phyloP scores from a whole-genome alignment of 2,888 invertebrate genomes.

The Chrysolina haemoptera region DNA sequence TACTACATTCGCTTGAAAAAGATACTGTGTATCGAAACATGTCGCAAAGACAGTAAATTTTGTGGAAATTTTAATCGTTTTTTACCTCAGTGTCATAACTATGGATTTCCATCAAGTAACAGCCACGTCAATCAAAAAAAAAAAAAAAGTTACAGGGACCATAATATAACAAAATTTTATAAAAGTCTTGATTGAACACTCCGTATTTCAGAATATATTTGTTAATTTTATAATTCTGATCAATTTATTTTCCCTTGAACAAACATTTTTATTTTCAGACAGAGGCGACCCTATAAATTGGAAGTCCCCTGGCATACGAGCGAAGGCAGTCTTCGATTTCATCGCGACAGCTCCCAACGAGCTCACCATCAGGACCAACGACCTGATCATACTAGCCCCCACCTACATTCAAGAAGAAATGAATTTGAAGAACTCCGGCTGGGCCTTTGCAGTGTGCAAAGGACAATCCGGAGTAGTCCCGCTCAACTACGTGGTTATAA shows the following conservation, averaged over 20 bases:
- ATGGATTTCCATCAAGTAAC: too few species aligned
- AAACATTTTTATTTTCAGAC: conserved; percentile 57
- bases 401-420: conserved; percentile 82
- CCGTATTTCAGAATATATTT: too few species aligned
- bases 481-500: conserved; percentile 72
- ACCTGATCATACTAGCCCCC: conserved; percentile 87
- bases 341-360: conserved; percentile 81
- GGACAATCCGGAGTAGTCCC: conserved; percentile 77
- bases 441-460: conserved; percentile 78
- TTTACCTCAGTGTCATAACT: too few species aligned
- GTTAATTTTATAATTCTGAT: too few species aligned
- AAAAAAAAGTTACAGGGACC: too few species aligned
- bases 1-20: too few species aligned
- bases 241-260: background rate
- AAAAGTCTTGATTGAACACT: too few species aligned
- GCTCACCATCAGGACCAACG: conserved; percentile 82
- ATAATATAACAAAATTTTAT: too few species aligned
- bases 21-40: too few species aligned
- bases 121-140: too few species aligned
- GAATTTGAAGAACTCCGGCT: conserved; percentile 77
- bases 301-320: conserved; percentile 77
- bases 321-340: conserved; percentile 84
- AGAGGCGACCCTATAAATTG: conserved; percentile 78
- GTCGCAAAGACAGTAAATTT: too few species aligned
- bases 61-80: too few species aligned